Base-by-base conservation (phyloP, 2,797 vertebrate species). In the Bucorvus abyssinicus region DNA sequence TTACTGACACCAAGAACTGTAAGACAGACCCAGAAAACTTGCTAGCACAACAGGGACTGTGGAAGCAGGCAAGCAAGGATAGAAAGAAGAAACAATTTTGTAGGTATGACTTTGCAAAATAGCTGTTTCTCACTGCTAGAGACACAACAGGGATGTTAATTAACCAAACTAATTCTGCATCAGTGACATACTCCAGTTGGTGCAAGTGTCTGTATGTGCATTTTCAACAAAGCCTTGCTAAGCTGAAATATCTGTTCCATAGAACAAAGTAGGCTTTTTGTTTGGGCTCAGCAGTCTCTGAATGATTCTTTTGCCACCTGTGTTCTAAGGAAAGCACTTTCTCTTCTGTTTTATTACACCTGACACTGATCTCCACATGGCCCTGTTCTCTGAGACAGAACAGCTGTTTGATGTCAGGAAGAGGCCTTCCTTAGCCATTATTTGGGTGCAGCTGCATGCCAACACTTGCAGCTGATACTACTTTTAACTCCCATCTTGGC, bases 331-430 rank as follows among this genome's bases (percentile, higher is more conserved):
- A 71, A 92, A 87, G 34, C 18, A 49, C 38, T 79, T 93, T 83
- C 68, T 91, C 49, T 53, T 92, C 89, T 86, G 68, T 45, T 93
- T 92, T 77, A 94, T 85, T 87, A 56, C 44, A 71, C 75, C 61
- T 93, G 74, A 92, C 80, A 59, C 80, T 40, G 50, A 56, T 79
- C n/a, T 82, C 77, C 80, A 93, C 29, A 23, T 63, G 47, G 63
- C 36, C 47, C 75, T 55, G 14, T 29, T 34, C 56, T 76, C 64
- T 56, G 63, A 93, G 30, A 50, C 29, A 75, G 64, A 89, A 44
- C 23, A 92, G 75, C 49, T 87, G 27, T 60, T 49, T 57, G 45
- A 84, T 75, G 84, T 75, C 84, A 85, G 73, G 34, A 96, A 85
- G 61, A 78, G 27, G 64, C 45, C 60, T 83, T 82, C 2, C 2